phyloP scores from a whole-genome alignment of 2,888 invertebrate genomes.

The Entomobrya proxima region DNA sequence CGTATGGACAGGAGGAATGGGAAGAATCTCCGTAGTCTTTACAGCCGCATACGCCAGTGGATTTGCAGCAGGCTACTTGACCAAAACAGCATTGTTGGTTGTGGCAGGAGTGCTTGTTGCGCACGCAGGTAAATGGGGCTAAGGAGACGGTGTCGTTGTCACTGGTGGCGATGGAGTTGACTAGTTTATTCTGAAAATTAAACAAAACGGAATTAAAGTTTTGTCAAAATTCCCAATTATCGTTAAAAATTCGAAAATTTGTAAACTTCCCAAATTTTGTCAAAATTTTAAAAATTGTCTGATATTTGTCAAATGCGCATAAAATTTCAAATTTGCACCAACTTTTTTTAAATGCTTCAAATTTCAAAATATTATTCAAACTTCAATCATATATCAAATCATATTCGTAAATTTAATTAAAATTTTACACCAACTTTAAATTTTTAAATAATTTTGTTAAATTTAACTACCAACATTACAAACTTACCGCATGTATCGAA shows the following conservation, averaged over 20 bases:
- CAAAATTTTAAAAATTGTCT: no score
- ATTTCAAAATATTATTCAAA: no score
- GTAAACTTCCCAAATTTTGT: no score
- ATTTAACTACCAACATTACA: no score
- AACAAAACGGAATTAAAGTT: neutral
- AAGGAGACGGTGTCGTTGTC: constrained; percentile 6
- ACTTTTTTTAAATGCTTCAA: neutral
- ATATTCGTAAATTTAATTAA: no score
- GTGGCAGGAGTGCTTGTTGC: neutral
- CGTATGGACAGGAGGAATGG: neutral
- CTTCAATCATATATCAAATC: no score
- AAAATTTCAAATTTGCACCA: no score
- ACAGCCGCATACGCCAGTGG: constrained; percentile 16
- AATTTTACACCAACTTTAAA: no score
- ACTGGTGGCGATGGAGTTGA: neutral
- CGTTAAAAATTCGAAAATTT: no score
- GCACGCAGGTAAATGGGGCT: neutral
- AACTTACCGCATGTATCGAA: neutral
- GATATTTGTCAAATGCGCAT: no score
- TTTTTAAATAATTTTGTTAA: no score
- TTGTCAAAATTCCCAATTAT: neutral
- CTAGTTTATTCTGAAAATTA: constrained; percentile 10
- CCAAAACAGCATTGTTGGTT: constrained; percentile 12
- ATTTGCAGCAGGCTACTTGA: neutral
- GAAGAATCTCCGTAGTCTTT: neutral